Evolutionary conservation across 2,797 vertebrate genomes (phyloP).

Genomic region (Aeoliscus strigatus): DNA sequence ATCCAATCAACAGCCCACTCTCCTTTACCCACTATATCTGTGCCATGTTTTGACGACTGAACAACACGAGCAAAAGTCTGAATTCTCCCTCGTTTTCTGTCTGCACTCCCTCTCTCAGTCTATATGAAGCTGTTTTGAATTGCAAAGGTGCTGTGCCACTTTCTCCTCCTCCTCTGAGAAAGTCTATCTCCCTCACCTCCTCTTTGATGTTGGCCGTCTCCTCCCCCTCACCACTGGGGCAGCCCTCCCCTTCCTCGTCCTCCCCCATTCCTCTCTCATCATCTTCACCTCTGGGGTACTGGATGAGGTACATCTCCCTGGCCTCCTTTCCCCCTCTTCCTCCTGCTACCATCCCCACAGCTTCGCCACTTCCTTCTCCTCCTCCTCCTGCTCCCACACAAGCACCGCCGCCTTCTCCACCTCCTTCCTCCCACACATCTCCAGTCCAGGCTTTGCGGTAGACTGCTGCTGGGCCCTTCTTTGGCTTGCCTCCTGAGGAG

Average conservation of each 20-base stretch:
- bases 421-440: conserved; percentile 71
- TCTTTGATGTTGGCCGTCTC: conserved; percentile 76
- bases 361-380: conserved; percentile 52
- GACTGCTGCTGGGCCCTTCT: conserved; percentile 59
- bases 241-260: conserved; percentile 74
- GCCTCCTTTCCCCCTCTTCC: conserved; percentile 70
- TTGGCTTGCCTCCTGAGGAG: conserved; percentile 75
- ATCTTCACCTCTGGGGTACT: conserved; percentile 68
- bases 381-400: conserved; percentile 38
- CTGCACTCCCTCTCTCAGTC: conserved; percentile 16
- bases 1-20: conserved; percentile 44
- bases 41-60: conserved; percentile 31
- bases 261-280: conserved; percentile 66
- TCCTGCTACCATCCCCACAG: conserved; percentile 55
- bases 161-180: conserved; percentile 65
- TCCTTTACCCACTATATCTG: conserved; percentile 19
- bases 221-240: conserved; percentile 67
- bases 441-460: conserved; percentile 68
- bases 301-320: conserved; percentile 73
- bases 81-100: conserved; percentile 13
- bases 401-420: conserved; percentile 16
- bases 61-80: conserved; percentile 26
- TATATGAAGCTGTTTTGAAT: conserved; percentile 37
- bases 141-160: conserved; percentile 56
- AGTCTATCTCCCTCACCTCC: conserved; percentile 71